Percentiles rank a stretch among this genome's conserved stretches.
Evolutionary conservation across 2,113 vertebrate species (phyloP).

Genomic region (Eptatretus burgeri): DNA sequence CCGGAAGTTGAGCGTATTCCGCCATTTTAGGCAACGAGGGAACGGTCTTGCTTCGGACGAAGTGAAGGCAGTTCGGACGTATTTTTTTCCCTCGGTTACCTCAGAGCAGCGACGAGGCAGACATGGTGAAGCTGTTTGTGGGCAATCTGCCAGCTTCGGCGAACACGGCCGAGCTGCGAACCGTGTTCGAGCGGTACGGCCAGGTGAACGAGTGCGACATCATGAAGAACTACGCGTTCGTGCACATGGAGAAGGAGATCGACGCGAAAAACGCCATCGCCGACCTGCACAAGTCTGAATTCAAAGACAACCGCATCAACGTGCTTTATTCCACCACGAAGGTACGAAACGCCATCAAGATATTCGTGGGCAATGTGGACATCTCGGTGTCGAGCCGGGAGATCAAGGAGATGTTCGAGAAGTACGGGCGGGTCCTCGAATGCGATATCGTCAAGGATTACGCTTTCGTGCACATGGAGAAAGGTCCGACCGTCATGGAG

Average conservation of each 20-base stretch:
- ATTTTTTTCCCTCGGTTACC: no score
- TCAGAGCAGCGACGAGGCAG: slow-evolving; percentile 1
- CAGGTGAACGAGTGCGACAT: slow-evolving; percentile 24
- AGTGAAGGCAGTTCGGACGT: no score
- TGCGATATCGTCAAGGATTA: slow-evolving; percentile 25
- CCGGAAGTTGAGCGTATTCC: no score
- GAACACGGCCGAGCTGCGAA: slow-evolving; percentile 17
- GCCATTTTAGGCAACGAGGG: no score
- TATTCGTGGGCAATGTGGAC: slow-evolving; percentile 24
- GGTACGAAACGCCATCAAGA: slow-evolving; percentile 24
- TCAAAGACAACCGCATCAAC: slow-evolving; percentile 19
- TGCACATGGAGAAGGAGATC: slow-evolving; percentile 23
- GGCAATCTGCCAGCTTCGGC: slow-evolving; percentile 19
- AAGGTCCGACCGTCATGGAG: slow-evolving; percentile 19
- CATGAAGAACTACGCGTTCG: slow-evolving; percentile 23
- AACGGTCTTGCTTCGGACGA: no score
- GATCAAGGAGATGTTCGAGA: slow-evolving; percentile 21
- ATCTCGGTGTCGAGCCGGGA: slow-evolving; percentile 18
- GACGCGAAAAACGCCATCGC: slow-evolving; percentile 19
- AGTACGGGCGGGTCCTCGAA: slow-evolving; percentile 21
- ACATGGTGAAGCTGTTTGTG: slow-evolving; percentile 25
- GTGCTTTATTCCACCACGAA: slow-evolving; percentile 23
- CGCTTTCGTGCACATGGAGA: slow-evolving; percentile 25
- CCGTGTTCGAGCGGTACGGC: slow-evolving; percentile 19
- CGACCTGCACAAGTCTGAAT: slow-evolving; percentile 18